Base-by-base conservation (phyloP, 2,113 vertebrate species). In the Halichoerus grypus region DNA sequence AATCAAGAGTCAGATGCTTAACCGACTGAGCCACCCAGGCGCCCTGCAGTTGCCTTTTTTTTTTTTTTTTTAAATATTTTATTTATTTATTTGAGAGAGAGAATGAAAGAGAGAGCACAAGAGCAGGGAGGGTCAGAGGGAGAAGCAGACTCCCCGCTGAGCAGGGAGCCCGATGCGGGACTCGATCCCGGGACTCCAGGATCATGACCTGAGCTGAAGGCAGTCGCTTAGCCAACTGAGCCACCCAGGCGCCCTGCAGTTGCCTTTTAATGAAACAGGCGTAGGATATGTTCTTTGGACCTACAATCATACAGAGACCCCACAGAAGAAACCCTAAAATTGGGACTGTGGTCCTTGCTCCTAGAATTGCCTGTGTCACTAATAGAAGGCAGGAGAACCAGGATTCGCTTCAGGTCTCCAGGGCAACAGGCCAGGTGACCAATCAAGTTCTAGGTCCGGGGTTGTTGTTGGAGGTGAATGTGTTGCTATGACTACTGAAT, bases 401-500 rank as follows among this genome's bases (percentile, higher is more conserved):
- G 90, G 72, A 97, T 90, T 97, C 65, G 14, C 65, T 95, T 93
- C 39, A 81, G 39, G 90, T 97, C 67, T 94, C 97, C 67, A 2
- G 76, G 95, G 86, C 91, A 36, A 12, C 95, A 14, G 90, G 10
- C 88, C 1, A 91, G 77, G 74, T 61, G 5, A 15, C 96, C 95
- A 88, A 95, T 95, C 69, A 76, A 71, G 0, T 10, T 14, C 0
- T 77, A 77, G 36, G 15, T 18, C 61, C 24, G 36, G 91, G 89
- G 96, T 97, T 76, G 96, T 95, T 97, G 91, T 97, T 94, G 57
- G 24, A 95, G 19, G n/a, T 28, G 0, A 63, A 83, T 46, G 39
- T 92, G 97, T 97, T 88, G 88, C 95, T 88, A 91, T 94, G 94
- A 85, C 97, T 82, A 96, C 96, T 76, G 76, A 97, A 96, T 94